Base-by-base conservation (phyloP, 35 echinoderm and acorn worm species). In the Ophioderma brevispina region DNA sequence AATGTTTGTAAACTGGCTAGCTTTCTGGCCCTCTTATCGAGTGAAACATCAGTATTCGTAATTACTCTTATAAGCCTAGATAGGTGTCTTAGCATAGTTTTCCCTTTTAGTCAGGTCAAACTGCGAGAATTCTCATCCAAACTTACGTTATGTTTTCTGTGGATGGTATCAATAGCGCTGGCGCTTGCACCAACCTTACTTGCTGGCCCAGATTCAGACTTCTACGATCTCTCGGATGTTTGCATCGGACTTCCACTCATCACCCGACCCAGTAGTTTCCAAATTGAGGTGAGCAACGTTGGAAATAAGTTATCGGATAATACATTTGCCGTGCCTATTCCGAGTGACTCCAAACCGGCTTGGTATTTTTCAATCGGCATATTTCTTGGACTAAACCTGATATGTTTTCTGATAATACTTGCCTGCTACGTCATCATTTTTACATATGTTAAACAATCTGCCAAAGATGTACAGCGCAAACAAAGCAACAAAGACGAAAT, bases 21-120 rank as follows among this genome's bases (percentile, higher is more conserved):
- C n/a, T 32, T 81, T 35, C 32, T 92, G 21, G n/a, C 90, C 5
- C 36, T 85, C 35, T 35, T 92, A 1, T 87, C 90, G n/a, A 92
- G 90, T 82, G 90, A 92, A 55, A 55, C 39, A 1, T 92, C 90
- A 4, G 83, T 92, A 2, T 92, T 87, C 40, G 36, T 85, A 13
- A 18, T 92, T 8, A 87, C 90, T 1, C 35, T 92, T 10, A 92
- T 92, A 43, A 92, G 39, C 21, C 25, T 86, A 15, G 90, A 92
- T 42, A 82, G 90, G n/a, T 87, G 86, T 43, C n/a, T 85, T n/a
- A 31, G 76, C 40, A 77, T 92, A 11, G 84, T 63, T 23, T 92
- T 87, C 55, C 90, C 90, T 25, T 87, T 86, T 50, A 40, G 77
- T 18, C 50, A 17, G 35, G 25, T 40, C 1, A 33, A 43, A 38